Percentiles rank a stretch among this genome's conserved stretches.
These are phyloP conservation scores for Myotis pilosus DNA, from an alignment of 2,797 vertebrate genomes.

Conservation along the genomic window DNA sequence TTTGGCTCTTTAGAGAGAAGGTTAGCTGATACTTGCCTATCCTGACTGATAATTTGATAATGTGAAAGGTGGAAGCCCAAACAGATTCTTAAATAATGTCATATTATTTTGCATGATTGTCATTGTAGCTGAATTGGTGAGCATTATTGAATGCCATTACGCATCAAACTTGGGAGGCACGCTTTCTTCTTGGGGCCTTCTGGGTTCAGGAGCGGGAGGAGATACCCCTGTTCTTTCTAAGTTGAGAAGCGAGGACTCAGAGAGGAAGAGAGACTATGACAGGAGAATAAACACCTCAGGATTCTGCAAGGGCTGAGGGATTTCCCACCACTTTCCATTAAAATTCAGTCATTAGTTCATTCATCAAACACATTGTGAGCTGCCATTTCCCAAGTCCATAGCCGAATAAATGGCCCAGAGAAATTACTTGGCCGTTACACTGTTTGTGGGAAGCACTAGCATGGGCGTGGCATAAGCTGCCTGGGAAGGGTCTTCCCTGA, in stretches of 20 bases:
- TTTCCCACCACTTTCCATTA: not conserved
- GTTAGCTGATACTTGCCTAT: not conserved
- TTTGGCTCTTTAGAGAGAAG: not conserved
- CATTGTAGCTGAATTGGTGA: not conserved
- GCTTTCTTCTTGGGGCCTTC: not conserved
- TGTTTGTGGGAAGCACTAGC: not conserved
- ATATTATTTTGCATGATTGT: not conserved
- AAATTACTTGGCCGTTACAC: not conserved
- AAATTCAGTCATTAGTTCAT: not conserved
- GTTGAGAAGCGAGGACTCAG: not conserved
- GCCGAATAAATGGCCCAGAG: not conserved
- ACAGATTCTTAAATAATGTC: not conserved
- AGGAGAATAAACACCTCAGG: not conserved
- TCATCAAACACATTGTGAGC: not conserved
- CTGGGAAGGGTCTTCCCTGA: not conserved
- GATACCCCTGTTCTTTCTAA: not conserved
- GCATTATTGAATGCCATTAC: not conserved
- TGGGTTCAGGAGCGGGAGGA: not conserved
- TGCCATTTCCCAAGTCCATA: accelerated
- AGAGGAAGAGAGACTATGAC: not conserved
- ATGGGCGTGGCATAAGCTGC: accelerated
- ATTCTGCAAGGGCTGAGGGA: not conserved
- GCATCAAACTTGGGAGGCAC: not conserved
- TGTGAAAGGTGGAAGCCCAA: not conserved
- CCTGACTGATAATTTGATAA: not conserved